Conservation (phyloP, 2,113 vertebrate genomes). For the Silurus asotus region DNA sequence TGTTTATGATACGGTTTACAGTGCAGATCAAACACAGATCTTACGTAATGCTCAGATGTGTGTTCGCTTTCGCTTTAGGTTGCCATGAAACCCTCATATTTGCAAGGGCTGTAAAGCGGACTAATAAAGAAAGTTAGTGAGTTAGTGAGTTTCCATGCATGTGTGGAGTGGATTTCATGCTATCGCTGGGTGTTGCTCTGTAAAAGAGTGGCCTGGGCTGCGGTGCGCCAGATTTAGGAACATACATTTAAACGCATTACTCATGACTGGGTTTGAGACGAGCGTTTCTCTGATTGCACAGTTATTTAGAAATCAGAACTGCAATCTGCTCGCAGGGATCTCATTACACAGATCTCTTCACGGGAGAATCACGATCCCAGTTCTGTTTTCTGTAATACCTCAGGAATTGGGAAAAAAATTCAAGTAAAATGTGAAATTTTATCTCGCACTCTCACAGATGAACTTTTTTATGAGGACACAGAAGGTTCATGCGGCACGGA, state of each 20-base stretch:
- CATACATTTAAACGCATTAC: constrained; percentile 65
- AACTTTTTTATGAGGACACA: not conserved
- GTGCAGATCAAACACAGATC: constrained; percentile 41
- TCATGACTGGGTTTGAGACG: constrained; percentile 59
- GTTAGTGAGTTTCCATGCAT: constrained; percentile 25
- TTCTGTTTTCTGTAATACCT: constrained; percentile 58
- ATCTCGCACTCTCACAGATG: not conserved
- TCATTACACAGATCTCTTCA: constrained; percentile 49
- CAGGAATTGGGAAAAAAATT: constrained; percentile 41
- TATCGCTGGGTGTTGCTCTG: constrained; percentile 59
- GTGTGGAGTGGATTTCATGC: constrained; percentile 28
- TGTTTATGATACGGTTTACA: constrained; percentile 49
- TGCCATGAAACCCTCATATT: constrained; percentile 47
- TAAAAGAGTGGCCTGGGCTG: constrained; percentile 44
- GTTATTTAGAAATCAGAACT: constrained; percentile 62
- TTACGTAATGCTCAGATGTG: constrained; percentile 40
- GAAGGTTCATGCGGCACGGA: not conserved
- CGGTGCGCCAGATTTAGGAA: constrained; percentile 62
- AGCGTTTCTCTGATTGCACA: constrained; percentile 56
- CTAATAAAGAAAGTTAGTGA: constrained; percentile 44
- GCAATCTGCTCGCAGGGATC: constrained; percentile 52
- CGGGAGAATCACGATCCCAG: constrained; percentile 44
- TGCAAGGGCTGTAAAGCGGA: constrained; percentile 27
- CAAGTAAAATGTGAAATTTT: not conserved
- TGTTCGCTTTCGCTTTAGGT: constrained; percentile 38